Base-by-base conservation (phyloP, 2,888 invertebrate species). In the Andrena bicolor region DNA sequence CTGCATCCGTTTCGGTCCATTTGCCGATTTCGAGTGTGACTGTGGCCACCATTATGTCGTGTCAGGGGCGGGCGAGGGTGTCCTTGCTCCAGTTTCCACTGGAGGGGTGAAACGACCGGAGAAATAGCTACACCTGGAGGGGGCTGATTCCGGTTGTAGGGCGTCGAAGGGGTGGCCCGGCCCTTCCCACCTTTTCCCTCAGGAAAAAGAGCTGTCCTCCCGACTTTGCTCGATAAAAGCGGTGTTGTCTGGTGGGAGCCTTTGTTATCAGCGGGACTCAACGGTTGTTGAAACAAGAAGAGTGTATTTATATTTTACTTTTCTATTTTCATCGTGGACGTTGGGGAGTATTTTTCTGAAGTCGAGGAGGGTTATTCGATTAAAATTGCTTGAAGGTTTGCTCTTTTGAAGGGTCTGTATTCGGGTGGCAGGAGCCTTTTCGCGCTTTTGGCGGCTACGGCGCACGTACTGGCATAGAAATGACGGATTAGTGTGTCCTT, bases 41-140 rank as follows among this genome's bases (percentile, higher is more conserved):
- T 74, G 56, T 51, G 73, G 72, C 58, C 58, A 48, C 75, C 70
- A 60, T 80, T 84, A 60, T 76, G 76, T 26, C 51, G 32, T 53
- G 60, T 61, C 68, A n/a, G 65, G 58, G 30, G 64, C 63, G 75
- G 63, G 75, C 49, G 82, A 85, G 85, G 84, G 76, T 90, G 91
- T 91, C 92, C 92, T 92, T 92, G 92, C 86, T 90, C 92, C 85
- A 91, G 88, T 91, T 92, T 88, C 58, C 35, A 26, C 68, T 75
- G 75, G 70, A 74, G 77, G 82, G 86, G 77, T 32, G 70, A 76
- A 69, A 41, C 61, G 63, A 77, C 41, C 58, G 41, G 66, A 77
- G 77, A 65, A 53, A 58, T 16, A 63, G 64, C 23, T 23, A 75
- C 82, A 79, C 77, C 79, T 78, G 84, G 86, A 65, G 78, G 77